Evolutionary conservation across 2,797 vertebrate species (phyloP).

Genomic region (Poliocrania exsul): DNA sequence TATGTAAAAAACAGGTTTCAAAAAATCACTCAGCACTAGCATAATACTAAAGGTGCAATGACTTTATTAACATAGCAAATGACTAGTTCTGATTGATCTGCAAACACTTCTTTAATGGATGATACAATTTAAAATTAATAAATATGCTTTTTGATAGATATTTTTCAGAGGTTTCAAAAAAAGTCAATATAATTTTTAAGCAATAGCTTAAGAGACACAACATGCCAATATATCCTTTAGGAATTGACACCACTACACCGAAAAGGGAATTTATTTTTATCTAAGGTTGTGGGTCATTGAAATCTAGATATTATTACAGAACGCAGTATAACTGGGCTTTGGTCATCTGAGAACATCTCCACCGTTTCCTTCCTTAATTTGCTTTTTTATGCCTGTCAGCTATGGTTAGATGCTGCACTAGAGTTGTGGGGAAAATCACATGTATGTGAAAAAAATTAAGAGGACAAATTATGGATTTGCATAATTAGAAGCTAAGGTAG

Average conservation of each 20-base stretch:
- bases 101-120: background rate
- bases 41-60: background rate
- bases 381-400: background rate
- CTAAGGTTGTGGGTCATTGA: background rate
- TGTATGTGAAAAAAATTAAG: background rate
- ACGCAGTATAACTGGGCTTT: background rate
- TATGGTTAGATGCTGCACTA: background rate
- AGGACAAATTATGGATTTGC: background rate
- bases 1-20: background rate
- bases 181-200: background rate
- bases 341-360: background rate
- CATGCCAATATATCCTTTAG: background rate
- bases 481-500: conserved; percentile 7
- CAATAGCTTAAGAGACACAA: background rate
- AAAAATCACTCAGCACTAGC: background rate
- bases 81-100: background rate
- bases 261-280: background rate
- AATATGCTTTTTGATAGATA: background rate
- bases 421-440: background rate
- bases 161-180: background rate
- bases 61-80: background rate
- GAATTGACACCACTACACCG: background rate
- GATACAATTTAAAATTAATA: background rate
- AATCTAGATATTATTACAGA: background rate
- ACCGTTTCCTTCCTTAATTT: background rate